Evolutionary conservation across 1,140 invertebrate genomes (phyloP), one percentile per base, ranked within the genome.

Genomic region (Rhysida immarginata): DNA sequence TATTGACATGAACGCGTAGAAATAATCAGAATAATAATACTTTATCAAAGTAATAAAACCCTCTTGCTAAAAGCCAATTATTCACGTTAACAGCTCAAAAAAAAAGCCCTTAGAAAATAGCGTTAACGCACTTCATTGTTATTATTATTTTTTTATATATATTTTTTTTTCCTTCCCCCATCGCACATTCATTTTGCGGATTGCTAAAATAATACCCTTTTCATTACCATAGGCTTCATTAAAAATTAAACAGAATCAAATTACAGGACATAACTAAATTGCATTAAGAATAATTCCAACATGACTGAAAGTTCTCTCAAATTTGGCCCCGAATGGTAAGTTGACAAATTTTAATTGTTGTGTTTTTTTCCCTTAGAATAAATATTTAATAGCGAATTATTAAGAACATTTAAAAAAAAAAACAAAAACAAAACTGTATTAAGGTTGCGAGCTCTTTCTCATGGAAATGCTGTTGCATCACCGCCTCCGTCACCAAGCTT

Each of bases 251-350:
- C 11, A 41, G n/a, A 41, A 41, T 41, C n/a, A n/a, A n/a, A n/a
- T n/a, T n/a, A n/a, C n/a, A n/a, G n/a, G n/a, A n/a, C n/a, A n/a
- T n/a, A n/a, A n/a, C n/a, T n/a, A n/a, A n/a, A n/a, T n/a, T n/a
- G n/a, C n/a, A n/a, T 35, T 35, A 5, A 35, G 29, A 46, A 20
- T 23, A 46, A n/a, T 8, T 5, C 20, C 5, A 23, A 11, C 44
- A 65, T 63, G 60, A 62, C 65, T 46, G 69, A 69, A 61, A 69
- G 70, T 50, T 64, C 71, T 48, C 61, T 75, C 61, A 75, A 74
- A 59, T 75, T 75, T 68, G 74, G 74, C 48, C 74, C 74, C 53
- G 73, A 75, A 62, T 75, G 74, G 74, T 68, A 60, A 62, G 55
- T 56, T 50, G 20, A 2, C 41, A 3, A 26, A 53, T 11, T 53